Conservation (phyloP, 2,888 invertebrate genomes). For the Cartodere bifasciata region DNA sequence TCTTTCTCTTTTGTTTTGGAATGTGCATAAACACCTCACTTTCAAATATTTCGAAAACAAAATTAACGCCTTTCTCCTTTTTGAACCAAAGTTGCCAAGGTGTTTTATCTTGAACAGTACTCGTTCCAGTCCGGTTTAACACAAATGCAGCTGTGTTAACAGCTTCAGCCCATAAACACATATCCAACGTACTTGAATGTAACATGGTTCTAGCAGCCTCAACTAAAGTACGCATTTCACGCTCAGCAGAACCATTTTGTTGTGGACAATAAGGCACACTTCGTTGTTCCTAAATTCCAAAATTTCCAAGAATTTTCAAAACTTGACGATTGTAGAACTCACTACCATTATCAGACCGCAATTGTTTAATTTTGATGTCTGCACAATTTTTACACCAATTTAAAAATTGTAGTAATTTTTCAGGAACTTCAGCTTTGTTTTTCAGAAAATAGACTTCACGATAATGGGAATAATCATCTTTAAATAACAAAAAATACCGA, state of each 20-base stretch:
- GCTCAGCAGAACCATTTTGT: slow-evolving; percentile 28
- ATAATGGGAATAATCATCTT: slow-evolving; percentile 17
- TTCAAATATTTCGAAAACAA: slow-evolving; percentile 29
- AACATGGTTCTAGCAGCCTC: slow-evolving; percentile 23
- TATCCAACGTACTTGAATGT: slow-evolving; percentile 16
- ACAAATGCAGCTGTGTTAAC: slow-evolving; percentile 16
- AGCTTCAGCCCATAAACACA: slow-evolving; percentile 26
- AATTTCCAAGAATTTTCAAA: slow-evolving; percentile 13
- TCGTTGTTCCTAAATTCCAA: slow-evolving; percentile 22
- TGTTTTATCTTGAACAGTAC: slow-evolving; percentile 15
- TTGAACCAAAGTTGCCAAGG: slow-evolving; percentile 28
- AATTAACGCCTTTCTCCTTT: too few species aligned
- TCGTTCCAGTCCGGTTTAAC: slow-evolving; percentile 16
- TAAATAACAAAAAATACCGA: slow-evolving; percentile 14
- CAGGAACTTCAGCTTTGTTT: slow-evolving; percentile 15
- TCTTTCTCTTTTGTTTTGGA: slow-evolving; percentile 24
- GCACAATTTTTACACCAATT: slow-evolving; percentile 19
- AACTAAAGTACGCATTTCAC: slow-evolving; percentile 26
- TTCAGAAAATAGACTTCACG: slow-evolving; percentile 16
- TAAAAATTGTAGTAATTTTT: slow-evolving; percentile 15
- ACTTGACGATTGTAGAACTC: slow-evolving; percentile 21
- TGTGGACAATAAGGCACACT: slow-evolving; percentile 25
- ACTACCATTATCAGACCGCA: slow-evolving; percentile 22
- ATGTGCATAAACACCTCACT: slow-evolving; percentile 24
- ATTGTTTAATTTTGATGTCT: slow-evolving; percentile 16